A percentile compares a stretch with the other conserved stretches of the same genome.
Evolutionary conservation across 2,888 invertebrate species (phyloP).

Genomic region (Leptinotarsa haldemani): DNA sequence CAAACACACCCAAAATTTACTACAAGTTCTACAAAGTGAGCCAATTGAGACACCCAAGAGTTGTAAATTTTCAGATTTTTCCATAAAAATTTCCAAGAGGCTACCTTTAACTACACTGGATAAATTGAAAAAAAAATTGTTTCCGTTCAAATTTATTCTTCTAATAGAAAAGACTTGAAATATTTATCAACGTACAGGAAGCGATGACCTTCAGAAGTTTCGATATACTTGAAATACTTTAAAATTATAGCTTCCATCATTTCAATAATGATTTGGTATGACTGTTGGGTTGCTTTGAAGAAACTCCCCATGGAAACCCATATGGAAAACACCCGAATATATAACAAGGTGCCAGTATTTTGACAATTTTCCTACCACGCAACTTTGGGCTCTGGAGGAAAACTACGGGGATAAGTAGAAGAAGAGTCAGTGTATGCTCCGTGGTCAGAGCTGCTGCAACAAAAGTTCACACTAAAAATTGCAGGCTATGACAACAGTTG

Average conservation of each 20-base stretch:
- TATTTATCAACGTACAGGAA: too few species aligned
- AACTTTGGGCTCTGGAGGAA: slow-evolving; percentile 48
- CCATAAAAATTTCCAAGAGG: slow-evolving; percentile 18
- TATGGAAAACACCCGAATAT: slow-evolving; percentile 9
- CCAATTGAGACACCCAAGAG: slow-evolving; percentile 46
- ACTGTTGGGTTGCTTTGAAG: not conserved
- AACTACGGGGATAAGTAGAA: slow-evolving; percentile 57
- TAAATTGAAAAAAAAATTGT: too few species aligned
- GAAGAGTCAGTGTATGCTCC: slow-evolving; percentile 59
- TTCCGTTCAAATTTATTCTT: too few species aligned
- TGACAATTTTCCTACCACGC: slow-evolving; percentile 42
- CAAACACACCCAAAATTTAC: slow-evolving; percentile 54
- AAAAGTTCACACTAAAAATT: slow-evolving; percentile 61
- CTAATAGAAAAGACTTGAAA: too few species aligned
- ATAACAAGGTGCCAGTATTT: slow-evolving; percentile 1
- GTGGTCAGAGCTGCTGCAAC: slow-evolving; percentile 67
- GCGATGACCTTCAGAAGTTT: too few species aligned
- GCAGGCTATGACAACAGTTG: slow-evolving; percentile 65
- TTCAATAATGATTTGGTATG: not conserved
- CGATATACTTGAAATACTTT: too few species aligned
- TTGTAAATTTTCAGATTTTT: not conserved
- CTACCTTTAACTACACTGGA: not conserved
- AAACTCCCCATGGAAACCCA: not conserved
- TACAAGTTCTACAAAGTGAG: slow-evolving; percentile 49
- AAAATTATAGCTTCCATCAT: not conserved